Evolutionary conservation across 2,113 vertebrate species (phyloP), one percentile per base, ranked within the genome.

Genomic region (Dipodomys spectabilis): DNA sequence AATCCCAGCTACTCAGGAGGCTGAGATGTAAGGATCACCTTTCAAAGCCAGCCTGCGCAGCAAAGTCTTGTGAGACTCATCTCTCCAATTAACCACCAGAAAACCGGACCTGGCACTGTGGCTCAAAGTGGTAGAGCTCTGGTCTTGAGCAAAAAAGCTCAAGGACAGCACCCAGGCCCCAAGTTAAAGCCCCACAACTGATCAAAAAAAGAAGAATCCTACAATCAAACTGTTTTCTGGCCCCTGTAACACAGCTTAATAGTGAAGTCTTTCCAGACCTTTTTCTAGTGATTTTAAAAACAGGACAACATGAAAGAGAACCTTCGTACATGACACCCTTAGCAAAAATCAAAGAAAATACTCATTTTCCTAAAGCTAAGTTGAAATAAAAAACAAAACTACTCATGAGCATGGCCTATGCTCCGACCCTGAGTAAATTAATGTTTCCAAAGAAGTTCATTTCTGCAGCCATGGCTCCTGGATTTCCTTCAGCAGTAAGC

Each of bases 221-320:
- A 82, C 19, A 57, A 74, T n/a, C 64, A 86, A 82, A 68, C 71
- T 12, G 5, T 3, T 89, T 45, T 93, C 87, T 94, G 53, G 30
- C 87, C 67, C 71, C 0, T 28, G 39, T 23, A 4, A 15, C 45
- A 53, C 78, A 87, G 10, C 60, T 71, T 67, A 9, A 85, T 57
- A 57, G 53, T 44, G 35, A 86, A 28, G 27, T 15, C 77, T 81
- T 91, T 71, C 10, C 44, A 95, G 67, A 94, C 23, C 9, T 86
- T 73, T 49, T 84, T 86, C 87, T 35, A 84, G 20, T 69, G 69
- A 94, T 44, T 86, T 84, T 44, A 39, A 95, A 93, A 89, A 67
- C 23, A 67, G 18, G 30, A 28, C n/a, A 77, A 75, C 18, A 88
- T 44, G 57, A 73, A 86, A 72, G 45, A 49, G 23, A 90, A 30